Conservation (phyloP, 23 tunicate genomes). For the Corella eumyota region DNA sequence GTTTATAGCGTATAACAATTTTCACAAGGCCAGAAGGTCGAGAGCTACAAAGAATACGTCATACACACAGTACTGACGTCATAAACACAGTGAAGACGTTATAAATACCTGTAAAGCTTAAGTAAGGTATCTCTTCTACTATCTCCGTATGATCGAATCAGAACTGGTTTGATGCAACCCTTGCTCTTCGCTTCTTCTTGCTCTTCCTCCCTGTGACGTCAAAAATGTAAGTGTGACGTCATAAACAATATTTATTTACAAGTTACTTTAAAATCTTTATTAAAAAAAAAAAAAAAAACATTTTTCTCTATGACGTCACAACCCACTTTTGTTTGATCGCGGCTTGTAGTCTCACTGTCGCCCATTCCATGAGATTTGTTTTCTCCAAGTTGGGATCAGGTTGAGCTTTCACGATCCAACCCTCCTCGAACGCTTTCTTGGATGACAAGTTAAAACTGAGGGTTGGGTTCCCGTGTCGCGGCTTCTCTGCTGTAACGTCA, state of each 20-base stretch:
- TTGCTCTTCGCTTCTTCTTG: conserved; percentile 44
- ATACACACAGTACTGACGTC: too few relatives aligned
- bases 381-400: conserved; percentile 50
- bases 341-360: conserved; percentile 38
- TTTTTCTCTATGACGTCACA: too few relatives aligned
- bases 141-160: conserved; percentile 81
- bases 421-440: conserved; percentile 75
- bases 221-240: background rate
- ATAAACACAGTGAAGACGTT: too few relatives aligned
- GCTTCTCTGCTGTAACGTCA: conserved; percentile 16
- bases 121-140: conserved; percentile 78
- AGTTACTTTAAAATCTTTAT: too few relatives aligned
- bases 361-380: conserved; percentile 65
- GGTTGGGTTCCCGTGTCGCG: conserved; percentile 41
- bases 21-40: too few relatives aligned
- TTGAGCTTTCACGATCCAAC: conserved; percentile 65
- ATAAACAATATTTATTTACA: too few relatives aligned
- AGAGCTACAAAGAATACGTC: too few relatives aligned
- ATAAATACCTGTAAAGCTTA: conserved; percentile 74
- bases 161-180: conserved; percentile 36
- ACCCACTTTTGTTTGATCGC: conserved; percentile 68
- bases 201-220: conserved; percentile 55
- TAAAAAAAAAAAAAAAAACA: too few relatives aligned
- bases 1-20: too few relatives aligned
- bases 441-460: conserved; percentile 78